phyloP scores from a whole-genome alignment of 2,113 vertebrate species.

The Tetrax tetrax region DNA sequence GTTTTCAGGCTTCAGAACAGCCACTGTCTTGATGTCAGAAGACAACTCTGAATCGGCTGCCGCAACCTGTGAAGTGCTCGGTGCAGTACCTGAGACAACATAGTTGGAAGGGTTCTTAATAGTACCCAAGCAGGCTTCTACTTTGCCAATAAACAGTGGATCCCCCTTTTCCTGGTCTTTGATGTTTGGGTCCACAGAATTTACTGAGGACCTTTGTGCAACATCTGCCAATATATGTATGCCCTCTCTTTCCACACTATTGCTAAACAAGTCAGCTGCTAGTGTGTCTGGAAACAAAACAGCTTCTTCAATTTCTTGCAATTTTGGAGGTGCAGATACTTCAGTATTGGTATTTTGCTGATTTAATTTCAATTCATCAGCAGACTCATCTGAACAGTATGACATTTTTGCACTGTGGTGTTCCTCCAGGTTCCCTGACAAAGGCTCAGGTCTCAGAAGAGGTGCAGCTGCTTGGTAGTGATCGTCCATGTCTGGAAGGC shows the following conservation, averaged over 20 bases:
- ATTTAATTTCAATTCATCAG: background rate
- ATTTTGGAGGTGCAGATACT: background rate
- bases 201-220: background rate
- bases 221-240: background rate
- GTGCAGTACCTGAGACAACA: background rate
- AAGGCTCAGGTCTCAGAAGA: background rate
- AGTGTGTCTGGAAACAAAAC: background rate
- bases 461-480: background rate
- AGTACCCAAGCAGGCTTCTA: background rate
- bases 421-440: background rate
- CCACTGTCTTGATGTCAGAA: background rate
- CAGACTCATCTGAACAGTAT: background rate
- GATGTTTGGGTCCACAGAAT: background rate
- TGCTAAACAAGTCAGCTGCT: background rate
- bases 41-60: background rate
- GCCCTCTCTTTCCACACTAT: background rate
- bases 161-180: background rate
- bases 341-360: background rate
- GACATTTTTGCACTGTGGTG: background rate
- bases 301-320: background rate
- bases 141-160: background rate
- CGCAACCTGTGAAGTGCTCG: background rate
- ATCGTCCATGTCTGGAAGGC: background rate
- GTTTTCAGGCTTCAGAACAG: background rate
- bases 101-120: background rate